Evolutionary conservation across 2,888 invertebrate species (phyloP).

Genomic region (Lasiommata megera): DNA sequence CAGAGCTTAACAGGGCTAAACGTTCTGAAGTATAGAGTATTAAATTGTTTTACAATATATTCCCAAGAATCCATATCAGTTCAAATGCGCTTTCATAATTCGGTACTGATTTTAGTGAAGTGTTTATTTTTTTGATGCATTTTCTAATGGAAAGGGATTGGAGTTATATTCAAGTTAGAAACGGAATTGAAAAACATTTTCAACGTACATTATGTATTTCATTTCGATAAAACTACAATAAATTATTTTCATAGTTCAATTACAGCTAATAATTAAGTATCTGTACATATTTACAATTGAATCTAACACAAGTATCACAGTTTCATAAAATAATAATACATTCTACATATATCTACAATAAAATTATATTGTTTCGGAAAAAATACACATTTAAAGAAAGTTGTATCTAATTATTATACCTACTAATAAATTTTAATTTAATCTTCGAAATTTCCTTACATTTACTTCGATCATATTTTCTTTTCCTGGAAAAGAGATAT

Average conservation of each 20-base stretch:
- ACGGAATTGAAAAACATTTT: conserved; percentile 38
- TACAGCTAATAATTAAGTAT: conserved; percentile 23
- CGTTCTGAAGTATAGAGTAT: too few relatives aligned
- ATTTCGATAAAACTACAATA: conserved; percentile 55
- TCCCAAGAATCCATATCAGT: too few relatives aligned
- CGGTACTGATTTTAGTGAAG: too few relatives aligned
- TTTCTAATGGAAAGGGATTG: not conserved
- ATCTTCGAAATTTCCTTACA: conserved; percentile 18
- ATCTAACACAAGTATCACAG: conserved; percentile 65
- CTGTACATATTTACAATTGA: conserved; percentile 61
- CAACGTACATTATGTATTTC: conserved; percentile 56
- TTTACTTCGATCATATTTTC: conserved; percentile 3
- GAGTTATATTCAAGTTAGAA: not conserved
- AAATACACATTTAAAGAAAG: not conserved
- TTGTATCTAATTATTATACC: not conserved
- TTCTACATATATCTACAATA: conserved; percentile 19
- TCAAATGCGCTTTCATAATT: too few relatives aligned
- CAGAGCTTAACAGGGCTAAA: too few relatives aligned
- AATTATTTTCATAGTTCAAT: conserved; percentile 51
- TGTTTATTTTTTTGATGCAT: not conserved
- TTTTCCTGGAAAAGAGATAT: conserved; percentile 23
- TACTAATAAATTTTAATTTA: not conserved
- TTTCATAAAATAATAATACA: conserved; percentile 42
- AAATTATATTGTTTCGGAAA: not conserved
- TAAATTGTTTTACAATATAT: too few relatives aligned